Base-by-base conservation (phyloP, 2,888 invertebrate species). In the Apodemia zela region DNA sequence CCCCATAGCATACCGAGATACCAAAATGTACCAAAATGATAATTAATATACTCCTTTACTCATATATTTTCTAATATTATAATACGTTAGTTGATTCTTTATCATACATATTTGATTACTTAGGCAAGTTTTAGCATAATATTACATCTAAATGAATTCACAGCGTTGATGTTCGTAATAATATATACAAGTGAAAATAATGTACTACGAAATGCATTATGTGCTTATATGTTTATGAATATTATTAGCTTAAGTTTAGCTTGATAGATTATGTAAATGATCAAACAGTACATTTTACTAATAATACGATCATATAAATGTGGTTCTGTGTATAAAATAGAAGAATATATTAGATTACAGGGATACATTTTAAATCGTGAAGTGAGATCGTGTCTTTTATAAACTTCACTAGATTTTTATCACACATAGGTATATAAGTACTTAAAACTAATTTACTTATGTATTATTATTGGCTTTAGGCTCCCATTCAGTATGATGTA, bases 401-500 rank as follows among this genome's bases (percentile, higher is more conserved):
- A 42, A 42, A 42, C 5, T 42, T 15, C 15, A 15, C 1, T 42
- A 42, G 8, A 6, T 54, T 54, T 21, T 54, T 25, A 25, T 54
- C 11, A 25, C 25, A 11, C 11, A 25, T 10, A n/a, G n/a, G n/a
- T n/a, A 54, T 15, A 25, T 5, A 15, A 21, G 2, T 42, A 42
- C 25, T 54, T 54, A 21, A 17, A 18, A 21, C 25, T 18, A 18
- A 47, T 47, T 47, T 47, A 7, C 4, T 49, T 21, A 11, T 10
- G 4, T 0, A 11, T 18, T 21, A 21, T 13, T 21, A 54, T 25
- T 54, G 51, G 51, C 49, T 54, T 51, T 54, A 54, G 18, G 25
- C 51, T 54, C 51, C 51, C 51, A 13, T 54, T 13, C 6, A 54
- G 13, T 54, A 21, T 13, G 18, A 54, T 54, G 51, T 54, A 54